A percentile compares a stretch with the other conserved stretches of the same genome.
phyloP scores from a whole-genome alignment of 2,113 vertebrate species.

The Tringa solitaria region DNA sequence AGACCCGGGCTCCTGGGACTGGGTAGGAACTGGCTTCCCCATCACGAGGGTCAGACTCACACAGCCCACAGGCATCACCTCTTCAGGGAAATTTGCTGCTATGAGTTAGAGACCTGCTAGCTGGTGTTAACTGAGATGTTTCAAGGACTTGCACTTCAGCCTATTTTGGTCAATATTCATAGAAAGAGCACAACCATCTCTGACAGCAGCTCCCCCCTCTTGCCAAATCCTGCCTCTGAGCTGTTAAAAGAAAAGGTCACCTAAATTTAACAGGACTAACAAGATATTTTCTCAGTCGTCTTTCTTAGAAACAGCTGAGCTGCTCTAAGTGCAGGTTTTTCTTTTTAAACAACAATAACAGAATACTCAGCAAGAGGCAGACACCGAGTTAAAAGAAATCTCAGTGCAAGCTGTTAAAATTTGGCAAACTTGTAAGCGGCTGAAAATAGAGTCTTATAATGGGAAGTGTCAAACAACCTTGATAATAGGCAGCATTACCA shows the following conservation, averaged over 20 bases:
- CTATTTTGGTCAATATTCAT: slow-evolving; percentile 26
- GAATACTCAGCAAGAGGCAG: slow-evolving; percentile 40
- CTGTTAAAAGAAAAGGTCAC: slow-evolving; percentile 47
- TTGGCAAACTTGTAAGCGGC: slow-evolving; percentile 35
- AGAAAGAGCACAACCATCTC: background rate
- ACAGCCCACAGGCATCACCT: background rate
- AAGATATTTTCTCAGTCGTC: slow-evolving; percentile 22
- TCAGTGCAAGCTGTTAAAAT: slow-evolving; percentile 49
- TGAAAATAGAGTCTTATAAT: slow-evolving; percentile 60
- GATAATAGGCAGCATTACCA: slow-evolving; percentile 60
- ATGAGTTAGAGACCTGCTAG: background rate
- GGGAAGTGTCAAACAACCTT: slow-evolving; percentile 59
- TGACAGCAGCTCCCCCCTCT: background rate
- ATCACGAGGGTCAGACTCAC: accelerated
- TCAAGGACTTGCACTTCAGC: background rate
- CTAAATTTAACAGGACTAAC: slow-evolving; percentile 46
- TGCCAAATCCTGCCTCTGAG: slow-evolving; percentile 29
- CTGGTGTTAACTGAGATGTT: background rate
- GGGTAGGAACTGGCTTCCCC: background rate
- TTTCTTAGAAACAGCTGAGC: slow-evolving; percentile 45
- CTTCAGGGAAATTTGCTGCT: background rate
- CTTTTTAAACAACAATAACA: slow-evolving; percentile 17
- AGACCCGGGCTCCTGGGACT: background rate
- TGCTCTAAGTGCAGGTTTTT: background rate
- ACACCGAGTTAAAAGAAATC: slow-evolving; percentile 26